Percentiles rank a stretch among this genome's conserved stretches.
These are phyloP conservation scores for Silurus asotus DNA, from an alignment of 2,113 vertebrate genomes.

Conservation along the genomic window DNA sequence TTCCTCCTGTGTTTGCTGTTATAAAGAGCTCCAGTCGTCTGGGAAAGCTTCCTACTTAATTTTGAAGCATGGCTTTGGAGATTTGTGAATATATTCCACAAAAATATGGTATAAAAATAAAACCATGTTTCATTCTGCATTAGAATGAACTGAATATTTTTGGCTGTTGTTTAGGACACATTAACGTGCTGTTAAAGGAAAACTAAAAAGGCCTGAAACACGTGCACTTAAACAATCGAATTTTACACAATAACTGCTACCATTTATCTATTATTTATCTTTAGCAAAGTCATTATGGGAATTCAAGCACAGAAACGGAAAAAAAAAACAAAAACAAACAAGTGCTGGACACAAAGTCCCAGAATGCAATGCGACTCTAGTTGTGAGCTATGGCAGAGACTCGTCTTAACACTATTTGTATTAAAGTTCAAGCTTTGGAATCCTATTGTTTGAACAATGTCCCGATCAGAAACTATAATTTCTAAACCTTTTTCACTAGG, in stretches of 20 bases:
- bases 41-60: background rate
- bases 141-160: too few relatives aligned
- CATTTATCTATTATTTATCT: too few relatives aligned
- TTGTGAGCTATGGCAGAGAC: background rate
- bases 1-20: background rate
- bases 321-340: background rate
- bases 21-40: background rate
- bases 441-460: background rate
- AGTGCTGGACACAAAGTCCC: background rate
- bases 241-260: too few relatives aligned
- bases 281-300: too few relatives aligned
- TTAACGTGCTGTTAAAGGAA: too few relatives aligned
- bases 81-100: constrained; percentile 14
- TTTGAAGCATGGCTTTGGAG: background rate
- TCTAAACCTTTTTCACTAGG: background rate
- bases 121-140: background rate
- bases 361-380: background rate
- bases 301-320: background rate
- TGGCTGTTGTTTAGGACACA: too few relatives aligned
- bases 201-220: too few relatives aligned
- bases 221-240: too few relatives aligned
- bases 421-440: background rate
- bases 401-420: background rate
- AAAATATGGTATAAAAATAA: constrained; percentile 13
- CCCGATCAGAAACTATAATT: background rate